Percentiles rank a stretch among this genome's conserved stretches.
Evolutionary conservation across 2,888 invertebrate species (phyloP).

Genomic region (Sarcophaga carnaria): DNA sequence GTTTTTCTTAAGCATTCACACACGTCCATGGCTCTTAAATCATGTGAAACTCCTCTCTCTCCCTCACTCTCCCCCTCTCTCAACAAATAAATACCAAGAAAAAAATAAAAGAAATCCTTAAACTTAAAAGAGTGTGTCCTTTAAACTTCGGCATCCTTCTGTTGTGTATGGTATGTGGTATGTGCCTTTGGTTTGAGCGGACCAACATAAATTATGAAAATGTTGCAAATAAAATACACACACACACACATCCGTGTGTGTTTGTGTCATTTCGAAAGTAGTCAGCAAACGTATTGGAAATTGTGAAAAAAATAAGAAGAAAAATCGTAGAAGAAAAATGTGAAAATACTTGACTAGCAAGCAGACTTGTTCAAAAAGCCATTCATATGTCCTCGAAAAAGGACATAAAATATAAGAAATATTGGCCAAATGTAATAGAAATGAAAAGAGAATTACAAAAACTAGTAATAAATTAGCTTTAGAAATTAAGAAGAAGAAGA

Average conservation of each 20-base stretch:
- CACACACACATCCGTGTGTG: not conserved
- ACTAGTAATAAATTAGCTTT: no score
- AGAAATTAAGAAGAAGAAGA: no score
- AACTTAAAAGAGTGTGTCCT: conserved; percentile 28
- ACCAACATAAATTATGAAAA: conserved; percentile 57
- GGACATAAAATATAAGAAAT: conserved; percentile 17
- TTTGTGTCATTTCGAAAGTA: no score
- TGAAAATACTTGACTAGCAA: conserved; percentile 33
- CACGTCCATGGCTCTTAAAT: conserved; percentile 28
- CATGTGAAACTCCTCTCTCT: not conserved
- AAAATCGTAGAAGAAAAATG: no score
- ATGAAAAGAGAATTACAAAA: not conserved
- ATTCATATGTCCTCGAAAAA: not conserved
- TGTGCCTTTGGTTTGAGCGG: not conserved
- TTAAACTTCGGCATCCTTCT: conserved; percentile 10
- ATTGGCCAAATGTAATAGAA: conserved; percentile 46
- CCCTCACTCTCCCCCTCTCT: no score
- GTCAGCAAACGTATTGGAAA: no score
- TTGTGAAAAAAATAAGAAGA: no score
- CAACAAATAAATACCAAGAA: no score
- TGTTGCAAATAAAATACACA: conserved; percentile 39
- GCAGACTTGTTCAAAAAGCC: conserved; percentile 23
- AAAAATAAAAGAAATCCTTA: not conserved
- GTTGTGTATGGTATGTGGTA: no score
- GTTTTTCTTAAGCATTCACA: not conserved